Evolutionary conservation across 2,797 vertebrate species (phyloP).

Genomic region (Eulemur rubriventer): DNA sequence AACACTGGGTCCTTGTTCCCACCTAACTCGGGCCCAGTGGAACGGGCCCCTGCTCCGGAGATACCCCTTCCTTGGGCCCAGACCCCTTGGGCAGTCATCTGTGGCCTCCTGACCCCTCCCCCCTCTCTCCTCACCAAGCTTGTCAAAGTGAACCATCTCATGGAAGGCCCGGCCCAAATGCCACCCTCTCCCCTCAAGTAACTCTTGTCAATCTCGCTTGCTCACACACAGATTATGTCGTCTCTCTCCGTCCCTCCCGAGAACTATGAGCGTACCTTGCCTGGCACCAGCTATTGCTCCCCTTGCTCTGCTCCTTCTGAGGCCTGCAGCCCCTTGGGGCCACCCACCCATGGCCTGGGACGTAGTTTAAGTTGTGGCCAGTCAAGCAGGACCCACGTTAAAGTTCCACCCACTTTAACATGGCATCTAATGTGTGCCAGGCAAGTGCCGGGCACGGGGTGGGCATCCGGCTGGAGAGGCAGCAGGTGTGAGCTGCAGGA

Average conservation of each 20-base stretch:
- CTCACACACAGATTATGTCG: background rate
- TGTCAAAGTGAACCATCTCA: background rate
- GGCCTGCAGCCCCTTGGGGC: no score
- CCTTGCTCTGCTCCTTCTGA: background rate
- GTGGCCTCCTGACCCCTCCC: background rate
- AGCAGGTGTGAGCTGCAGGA: background rate
- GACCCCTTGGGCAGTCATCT: background rate
- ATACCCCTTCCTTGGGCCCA: background rate
- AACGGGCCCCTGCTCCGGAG: background rate
- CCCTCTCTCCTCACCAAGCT: background rate
- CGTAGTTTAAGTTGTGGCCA: background rate
- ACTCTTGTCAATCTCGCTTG: background rate
- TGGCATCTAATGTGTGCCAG: background rate
- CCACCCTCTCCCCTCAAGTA: background rate
- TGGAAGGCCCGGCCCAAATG: background rate
- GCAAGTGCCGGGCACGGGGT: background rate
- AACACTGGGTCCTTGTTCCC: background rate
- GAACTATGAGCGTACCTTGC: background rate
- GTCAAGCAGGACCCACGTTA: background rate
- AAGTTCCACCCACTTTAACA: background rate
- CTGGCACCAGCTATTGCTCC: background rate
- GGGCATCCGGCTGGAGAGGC: fast-evolving
- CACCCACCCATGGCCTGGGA: background rate
- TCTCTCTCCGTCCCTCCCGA: background rate
- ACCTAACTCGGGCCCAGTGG: no score